These are phyloP conservation scores for Pipa parva DNA, from an alignment of 2,113 vertebrate species.

Conservation along the genomic window DNA sequence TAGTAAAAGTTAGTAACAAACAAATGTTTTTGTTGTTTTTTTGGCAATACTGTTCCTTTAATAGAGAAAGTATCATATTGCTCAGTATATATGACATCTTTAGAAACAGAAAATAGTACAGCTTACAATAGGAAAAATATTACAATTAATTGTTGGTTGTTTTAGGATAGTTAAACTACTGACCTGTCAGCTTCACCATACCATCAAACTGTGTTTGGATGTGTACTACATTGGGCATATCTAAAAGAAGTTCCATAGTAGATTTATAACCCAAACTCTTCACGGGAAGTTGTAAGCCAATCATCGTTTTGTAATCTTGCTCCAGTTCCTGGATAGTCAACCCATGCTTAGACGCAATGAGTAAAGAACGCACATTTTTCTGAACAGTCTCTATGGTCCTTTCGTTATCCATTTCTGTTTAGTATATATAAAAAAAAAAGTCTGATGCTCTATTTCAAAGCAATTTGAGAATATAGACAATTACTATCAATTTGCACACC, in stretches of 20 bases:
- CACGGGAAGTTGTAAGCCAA: conserved; percentile 75
- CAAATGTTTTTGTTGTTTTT: too few relatives aligned
- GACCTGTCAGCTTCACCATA: conserved; percentile 67
- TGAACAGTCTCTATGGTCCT: conserved; percentile 64
- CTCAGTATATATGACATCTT: too few relatives aligned
- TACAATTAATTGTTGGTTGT: too few relatives aligned
- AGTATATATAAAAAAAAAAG: background rate
- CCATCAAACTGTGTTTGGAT: conserved; percentile 57
- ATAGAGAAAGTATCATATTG: too few relatives aligned
- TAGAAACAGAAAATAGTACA: too few relatives aligned
- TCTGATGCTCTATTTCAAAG: too few relatives aligned
- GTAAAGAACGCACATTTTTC: conserved; percentile 80
- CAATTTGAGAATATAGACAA: too few relatives aligned
- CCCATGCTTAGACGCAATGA: conserved; percentile 74
- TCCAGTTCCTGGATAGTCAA: conserved; percentile 67
- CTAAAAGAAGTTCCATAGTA: conserved; percentile 73
- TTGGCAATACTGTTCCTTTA: too few relatives aligned
- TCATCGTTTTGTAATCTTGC: conserved; percentile 70
- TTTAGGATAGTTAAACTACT: conserved; percentile 18
- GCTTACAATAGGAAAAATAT: too few relatives aligned
- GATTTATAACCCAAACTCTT: conserved; percentile 68
- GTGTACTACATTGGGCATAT: conserved; percentile 80
- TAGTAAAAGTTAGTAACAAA: too few relatives aligned
- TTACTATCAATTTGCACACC: too few relatives aligned
- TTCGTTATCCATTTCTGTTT: conserved; percentile 50